These are phyloP conservation scores for Monopterus albus DNA, from an alignment of 2,113 vertebrate genomes.

Conservation along the genomic window DNA sequence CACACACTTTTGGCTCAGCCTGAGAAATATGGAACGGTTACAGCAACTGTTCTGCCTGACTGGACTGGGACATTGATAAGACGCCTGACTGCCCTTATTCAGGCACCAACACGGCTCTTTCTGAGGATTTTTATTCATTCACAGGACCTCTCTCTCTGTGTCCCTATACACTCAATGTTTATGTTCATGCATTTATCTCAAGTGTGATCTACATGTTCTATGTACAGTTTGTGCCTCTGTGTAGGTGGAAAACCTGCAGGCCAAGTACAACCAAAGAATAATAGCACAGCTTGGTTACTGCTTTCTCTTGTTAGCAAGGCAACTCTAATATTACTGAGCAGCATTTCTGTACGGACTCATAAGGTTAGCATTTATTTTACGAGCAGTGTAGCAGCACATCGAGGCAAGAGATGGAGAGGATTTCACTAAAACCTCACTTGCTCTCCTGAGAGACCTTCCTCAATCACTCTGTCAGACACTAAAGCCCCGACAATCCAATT, in stretches of 20 bases:
- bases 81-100: slow-evolving; percentile 54
- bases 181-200: slow-evolving; percentile 3
- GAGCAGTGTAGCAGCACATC: slow-evolving; percentile 4
- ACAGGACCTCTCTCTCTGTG: slow-evolving; percentile 12
- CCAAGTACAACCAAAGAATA: slow-evolving; percentile 16
- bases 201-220: slow-evolving; percentile 6
- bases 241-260: slow-evolving; percentile 52
- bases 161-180: neutral
- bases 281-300: slow-evolving; percentile 25
- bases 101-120: slow-evolving; percentile 37
- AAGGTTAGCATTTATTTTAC: slow-evolving; percentile 26
- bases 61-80: slow-evolving; percentile 59
- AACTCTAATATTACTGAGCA: slow-evolving; percentile 37
- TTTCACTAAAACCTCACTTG: slow-evolving; percentile 30
- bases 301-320: neutral
- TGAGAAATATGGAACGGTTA: slow-evolving; percentile 55
- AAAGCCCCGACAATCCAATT: slow-evolving; percentile 40
- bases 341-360: slow-evolving; percentile 23
- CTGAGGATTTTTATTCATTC: slow-evolving; percentile 38
- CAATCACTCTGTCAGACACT: slow-evolving; percentile 14
- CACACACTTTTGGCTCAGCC: slow-evolving; percentile 55
- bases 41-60: slow-evolving; percentile 63
- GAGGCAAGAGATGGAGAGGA: slow-evolving; percentile 28
- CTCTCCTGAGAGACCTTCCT: slow-evolving; percentile 22
- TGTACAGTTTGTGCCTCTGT: slow-evolving; percentile 13